phyloP scores from a whole-genome alignment of 2,888 invertebrate genomes.

The Drosophila engyochracea region DNA sequence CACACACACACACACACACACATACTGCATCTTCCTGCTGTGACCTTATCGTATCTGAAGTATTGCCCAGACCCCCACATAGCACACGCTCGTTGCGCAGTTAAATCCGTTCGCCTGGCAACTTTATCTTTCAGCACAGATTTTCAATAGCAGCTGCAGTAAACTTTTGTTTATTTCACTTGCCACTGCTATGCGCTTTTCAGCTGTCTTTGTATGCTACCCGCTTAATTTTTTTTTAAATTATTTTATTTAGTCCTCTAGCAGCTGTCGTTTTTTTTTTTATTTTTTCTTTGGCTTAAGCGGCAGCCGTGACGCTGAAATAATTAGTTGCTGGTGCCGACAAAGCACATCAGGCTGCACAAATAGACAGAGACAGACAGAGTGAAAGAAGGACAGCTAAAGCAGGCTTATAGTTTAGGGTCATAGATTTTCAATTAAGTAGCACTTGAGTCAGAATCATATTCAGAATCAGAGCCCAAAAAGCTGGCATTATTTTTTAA shows the following conservation, averaged over 20 bases:
- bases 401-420: conserved; percentile 63
- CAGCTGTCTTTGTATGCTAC: not conserved
- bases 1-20: not conserved
- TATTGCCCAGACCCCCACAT: conserved; percentile 11
- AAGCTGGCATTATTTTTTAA: conserved; percentile 47
- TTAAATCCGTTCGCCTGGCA: conserved; percentile 66
- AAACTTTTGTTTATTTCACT: conserved; percentile 61
- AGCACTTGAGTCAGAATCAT: conserved; percentile 14
- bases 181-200: conserved; percentile 39
- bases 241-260: conserved; percentile 46
- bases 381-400: not conserved
- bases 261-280: conserved; percentile 58
- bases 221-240: conserved; percentile 1
- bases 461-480: conserved; percentile 9
- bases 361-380: not conserved
- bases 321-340: conserved; percentile 71
- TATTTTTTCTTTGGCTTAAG: conserved; percentile 55
- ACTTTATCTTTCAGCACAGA: conserved; percentile 74
- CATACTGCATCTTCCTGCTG: conserved; percentile 6
- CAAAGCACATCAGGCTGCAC: conserved; percentile 8
- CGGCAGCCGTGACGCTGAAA: conserved; percentile 71
- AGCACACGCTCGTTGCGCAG: conserved; percentile 45
- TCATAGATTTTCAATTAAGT: conserved; percentile 73
- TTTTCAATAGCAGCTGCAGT: conserved; percentile 65
- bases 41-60: conserved; percentile 28